Base-by-base conservation (phyloP, 2,888 invertebrate genomes). In the Polia nebulosa region DNA sequence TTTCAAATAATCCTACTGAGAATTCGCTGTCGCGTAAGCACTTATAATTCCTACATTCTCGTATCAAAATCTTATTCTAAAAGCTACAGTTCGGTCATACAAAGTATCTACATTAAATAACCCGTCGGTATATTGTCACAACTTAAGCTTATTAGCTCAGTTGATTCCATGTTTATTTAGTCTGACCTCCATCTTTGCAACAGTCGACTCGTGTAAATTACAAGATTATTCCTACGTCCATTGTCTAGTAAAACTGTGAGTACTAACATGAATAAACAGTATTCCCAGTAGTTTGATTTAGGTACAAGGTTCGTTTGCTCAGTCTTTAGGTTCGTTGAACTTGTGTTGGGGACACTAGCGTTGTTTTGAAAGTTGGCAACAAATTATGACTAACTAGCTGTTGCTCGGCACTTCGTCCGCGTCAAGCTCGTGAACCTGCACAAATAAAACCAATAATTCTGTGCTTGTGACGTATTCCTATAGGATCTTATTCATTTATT, bases 131-230 rank as follows among this genome's bases (percentile, higher is more conserved):
- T 61, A 51, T 41, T 6, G 49, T 62, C 51, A 49, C 47, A 57
- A 76, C 41, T 57, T 72, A 68, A 76, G 69, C 56, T 56, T 73
- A 60, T 60, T 39, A 66, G 59, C 53, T 66, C 36, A 59, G 76
- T 80, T 80, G 52, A 80, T 67, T 71, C 32, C 29, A 64, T 78
- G 66, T 80, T 78, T 76, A 64, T 76, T 67, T 80, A 64, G 71
- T 58, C 58, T 71, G 80, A 80, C 78, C 68, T 78, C 59, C 32
- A 60, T 65, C 22, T 53, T 53, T 27, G 51, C 49, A 61, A 56
- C 49, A 32, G 57, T 45, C 22, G 55, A 58, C 49, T 60, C 32
- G 71, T 71, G 66, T 80, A 76, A 75, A 78, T 78, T 61, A 76
- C 58, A 64, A 67, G 78, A 80, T 80, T 76, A 78, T 72, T 51